A percentile compares a stretch with the other conserved stretches of the same genome.
Evolutionary conservation across 2,888 invertebrate species (phyloP).

Genomic region (Biston betularia): DNA sequence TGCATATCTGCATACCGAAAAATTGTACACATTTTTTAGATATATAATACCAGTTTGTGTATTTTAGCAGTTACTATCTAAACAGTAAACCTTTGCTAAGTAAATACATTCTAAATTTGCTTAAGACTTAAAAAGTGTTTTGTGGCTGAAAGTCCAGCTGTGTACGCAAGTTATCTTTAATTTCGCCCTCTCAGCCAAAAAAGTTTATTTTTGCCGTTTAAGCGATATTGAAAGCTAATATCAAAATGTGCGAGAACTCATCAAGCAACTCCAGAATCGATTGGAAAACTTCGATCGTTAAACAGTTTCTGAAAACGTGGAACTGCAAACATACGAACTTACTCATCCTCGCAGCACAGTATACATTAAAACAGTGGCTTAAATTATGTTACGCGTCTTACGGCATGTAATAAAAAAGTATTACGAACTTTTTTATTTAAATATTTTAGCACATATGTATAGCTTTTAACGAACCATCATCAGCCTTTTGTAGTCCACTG

Average conservation of each 20-base stretch:
- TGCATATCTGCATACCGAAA: no score
- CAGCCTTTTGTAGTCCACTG: no score
- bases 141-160: not conserved
- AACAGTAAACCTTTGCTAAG: no score
- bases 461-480: no score
- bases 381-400: not conserved
- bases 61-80: no score
- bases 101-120: no score
- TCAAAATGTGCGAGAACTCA: slow-evolving; percentile 27
- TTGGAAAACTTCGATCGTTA: slow-evolving; percentile 44
- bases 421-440: no score
- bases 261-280: slow-evolving; percentile 30
- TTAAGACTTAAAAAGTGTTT: not conserved
- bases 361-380: slow-evolving; percentile 2
- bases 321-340: slow-evolving; percentile 73
- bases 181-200: slow-evolving; percentile 8
- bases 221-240: slow-evolving; percentile 31
- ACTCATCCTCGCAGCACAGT: slow-evolving; percentile 44
- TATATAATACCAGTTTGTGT: no score
- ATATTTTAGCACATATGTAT: no score
- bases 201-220: slow-evolving; percentile 9
- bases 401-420: no score
- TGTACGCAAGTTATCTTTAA: not conserved
- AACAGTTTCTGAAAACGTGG: slow-evolving; percentile 48
- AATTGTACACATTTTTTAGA: no score